Conservation (phyloP, 2,888 invertebrate species). For the Machimus rusticus region DNA sequence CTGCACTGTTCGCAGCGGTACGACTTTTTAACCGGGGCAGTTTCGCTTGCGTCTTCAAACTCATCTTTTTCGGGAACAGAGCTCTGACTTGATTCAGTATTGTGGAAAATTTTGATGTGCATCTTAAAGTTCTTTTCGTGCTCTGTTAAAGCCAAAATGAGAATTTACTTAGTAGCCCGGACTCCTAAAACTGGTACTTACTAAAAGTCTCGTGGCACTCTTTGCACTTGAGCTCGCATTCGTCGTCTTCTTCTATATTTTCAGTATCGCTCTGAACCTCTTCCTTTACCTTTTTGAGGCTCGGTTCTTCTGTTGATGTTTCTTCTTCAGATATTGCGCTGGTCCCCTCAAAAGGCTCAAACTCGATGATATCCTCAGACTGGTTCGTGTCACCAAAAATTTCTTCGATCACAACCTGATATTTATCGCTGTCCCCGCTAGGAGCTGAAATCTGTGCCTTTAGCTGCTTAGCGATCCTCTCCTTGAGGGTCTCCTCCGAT, state of each 20-base stretch:
- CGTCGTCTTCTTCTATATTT: neutral
- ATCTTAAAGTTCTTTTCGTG: slow-evolving; percentile 23
- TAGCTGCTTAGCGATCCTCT: neutral
- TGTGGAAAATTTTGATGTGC: neutral
- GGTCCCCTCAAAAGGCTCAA: neutral
- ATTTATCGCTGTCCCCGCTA: neutral
- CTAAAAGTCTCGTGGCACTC: slow-evolving; percentile 5
- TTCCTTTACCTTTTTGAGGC: neutral
- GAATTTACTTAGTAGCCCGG: neutral
- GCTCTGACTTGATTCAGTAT: neutral
- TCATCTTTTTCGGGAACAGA: neutral
- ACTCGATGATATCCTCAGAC: neutral
- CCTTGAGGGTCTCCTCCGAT: neutral
- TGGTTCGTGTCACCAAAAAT: neutral
- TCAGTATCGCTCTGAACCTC: neutral
- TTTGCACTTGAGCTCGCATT: neutral
- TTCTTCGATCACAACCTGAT: neutral
- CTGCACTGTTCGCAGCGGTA: slow-evolving; percentile 1
- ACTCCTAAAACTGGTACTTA: neutral
- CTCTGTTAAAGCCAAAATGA: neutral
- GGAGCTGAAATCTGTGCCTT: neutral
- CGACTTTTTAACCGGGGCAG: neutral
- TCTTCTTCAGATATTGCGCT: neutral
- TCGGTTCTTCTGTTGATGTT: neutral
- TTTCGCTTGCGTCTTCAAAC: neutral